phyloP scores from a whole-genome alignment of 2,888 invertebrate genomes.

The Ectemnius continuus region DNA sequence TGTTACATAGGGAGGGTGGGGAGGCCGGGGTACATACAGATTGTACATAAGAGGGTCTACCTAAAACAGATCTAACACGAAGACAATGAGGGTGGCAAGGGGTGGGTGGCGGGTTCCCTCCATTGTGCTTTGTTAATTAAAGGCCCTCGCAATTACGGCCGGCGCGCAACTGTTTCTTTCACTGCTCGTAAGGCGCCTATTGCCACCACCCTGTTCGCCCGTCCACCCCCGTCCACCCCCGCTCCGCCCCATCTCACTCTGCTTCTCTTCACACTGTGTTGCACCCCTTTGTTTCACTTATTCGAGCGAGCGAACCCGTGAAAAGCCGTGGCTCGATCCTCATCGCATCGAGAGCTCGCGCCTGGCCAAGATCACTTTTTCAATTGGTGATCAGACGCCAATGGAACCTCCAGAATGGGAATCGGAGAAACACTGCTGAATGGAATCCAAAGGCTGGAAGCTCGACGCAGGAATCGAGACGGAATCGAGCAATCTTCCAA shows the following conservation, averaged over 20 bases:
- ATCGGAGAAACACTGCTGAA: too few relatives aligned
- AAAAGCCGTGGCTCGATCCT: conserved; percentile 23
- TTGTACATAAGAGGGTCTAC: conserved; percentile 26
- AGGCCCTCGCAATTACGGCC: conserved; percentile 63
- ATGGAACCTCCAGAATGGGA: not conserved
- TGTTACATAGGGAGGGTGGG: not conserved
- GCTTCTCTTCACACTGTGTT: not conserved
- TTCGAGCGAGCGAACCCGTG: conserved; percentile 15
- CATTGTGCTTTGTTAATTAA: conserved; percentile 70
- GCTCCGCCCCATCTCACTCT: conserved; percentile 7
- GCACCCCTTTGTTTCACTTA: conserved; percentile 15
- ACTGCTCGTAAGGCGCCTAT: conserved; percentile 48
- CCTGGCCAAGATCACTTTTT: too few relatives aligned
- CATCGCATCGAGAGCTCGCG: too few relatives aligned
- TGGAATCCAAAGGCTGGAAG: too few relatives aligned
- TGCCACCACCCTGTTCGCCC: conserved; percentile 1
- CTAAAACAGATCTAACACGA: conserved; percentile 61
- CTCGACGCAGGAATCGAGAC: too few relatives aligned
- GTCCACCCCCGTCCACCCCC: not conserved
- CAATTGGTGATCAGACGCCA: not conserved
- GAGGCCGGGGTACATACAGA: not conserved
- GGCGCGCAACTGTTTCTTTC: conserved; percentile 63
- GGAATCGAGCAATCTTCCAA: too few relatives aligned
- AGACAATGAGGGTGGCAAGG: conserved; percentile 64
- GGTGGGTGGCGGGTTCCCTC: conserved; percentile 50